Evolutionary conservation across 2,888 invertebrate species (phyloP), one percentile per base, ranked within the genome.

Genomic region (Mesorhabditis sp.): DNA sequence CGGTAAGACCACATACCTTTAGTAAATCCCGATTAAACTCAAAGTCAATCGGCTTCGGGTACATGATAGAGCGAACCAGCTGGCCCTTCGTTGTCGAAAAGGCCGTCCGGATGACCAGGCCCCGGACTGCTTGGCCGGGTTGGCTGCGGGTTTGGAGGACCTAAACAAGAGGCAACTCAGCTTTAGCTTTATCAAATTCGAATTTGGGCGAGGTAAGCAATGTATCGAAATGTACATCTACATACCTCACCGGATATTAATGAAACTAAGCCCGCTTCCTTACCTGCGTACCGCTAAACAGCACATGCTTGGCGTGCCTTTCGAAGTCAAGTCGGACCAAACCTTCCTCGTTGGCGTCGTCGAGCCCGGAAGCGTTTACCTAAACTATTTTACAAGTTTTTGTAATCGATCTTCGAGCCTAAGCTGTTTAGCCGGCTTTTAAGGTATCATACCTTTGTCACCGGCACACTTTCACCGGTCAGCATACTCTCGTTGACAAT

Each of bases 401-500:
- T 28, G 28, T 1, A 28, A 28, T 28, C 28, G 28, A 28, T 76
- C 79, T 4, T 79, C 74, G 43, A 80, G 62, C 3, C 79, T 75
- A 28, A 77, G 69, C 70, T 67, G 45, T 4, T 65, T 7, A 43
- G 62, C 13, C 3, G 4, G 13, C 42, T 50, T 43, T 62, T 62
- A 13, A 50, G 7, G 10, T 7, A 65, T 44, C 7, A 10, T 28
- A 81, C 93, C 88, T 95, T 95, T 76, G 92, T 92, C 5, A 94
- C 92, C 4, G 95, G 95, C 4, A 94, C 92, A 87, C 93, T 93
- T 88, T 95, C 95, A 73, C 95, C 93, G 41, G 95, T 95, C 4
- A 95, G 90, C 92, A 94, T 93, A 85, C 93, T 93, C 87, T 95
- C 95, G 86, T 95, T 94, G 72, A 95, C 93, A 78, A 95, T 93